phyloP scores from a whole-genome alignment of 2,797 vertebrate genomes.

The Sebastes trivittatus region DNA sequence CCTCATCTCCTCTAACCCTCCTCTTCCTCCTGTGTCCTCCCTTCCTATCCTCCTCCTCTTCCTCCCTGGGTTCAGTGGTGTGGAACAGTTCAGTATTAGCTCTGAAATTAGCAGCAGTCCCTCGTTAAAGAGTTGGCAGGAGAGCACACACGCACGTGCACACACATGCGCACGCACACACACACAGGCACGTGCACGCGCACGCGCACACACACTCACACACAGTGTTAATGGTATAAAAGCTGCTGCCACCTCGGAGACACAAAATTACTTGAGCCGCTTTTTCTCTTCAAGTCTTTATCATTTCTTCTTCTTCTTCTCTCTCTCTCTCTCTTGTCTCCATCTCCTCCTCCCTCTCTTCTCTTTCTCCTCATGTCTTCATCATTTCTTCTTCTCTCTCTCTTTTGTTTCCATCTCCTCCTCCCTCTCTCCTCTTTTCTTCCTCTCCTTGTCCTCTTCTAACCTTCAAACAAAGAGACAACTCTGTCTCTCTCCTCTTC shows the following conservation, averaged over 20 bases:
- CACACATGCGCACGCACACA: conserved; percentile 15
- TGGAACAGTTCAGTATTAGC: conserved; percentile 96
- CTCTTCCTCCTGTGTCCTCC: too few species aligned
- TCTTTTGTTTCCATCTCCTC: conserved; percentile 22
- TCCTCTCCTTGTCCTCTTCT: conserved; percentile 39
- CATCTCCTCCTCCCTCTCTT: conserved; percentile 14
- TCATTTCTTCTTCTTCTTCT: neutral
- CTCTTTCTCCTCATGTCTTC: neutral
- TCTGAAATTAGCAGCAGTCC: conserved; percentile 97
- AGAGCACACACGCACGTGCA: conserved; percentile 61
- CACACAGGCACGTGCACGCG: conserved; percentile 17
- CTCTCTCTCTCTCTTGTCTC: conserved; percentile 2
- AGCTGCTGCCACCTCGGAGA: conserved; percentile 84
- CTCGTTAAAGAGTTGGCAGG: conserved; percentile 93
- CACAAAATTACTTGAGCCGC: conserved; percentile 50
- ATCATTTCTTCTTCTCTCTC: neutral
- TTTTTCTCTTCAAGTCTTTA: conserved; percentile 4
- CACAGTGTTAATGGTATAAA: conserved; percentile 86
- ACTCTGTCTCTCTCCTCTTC: conserved; percentile 10
- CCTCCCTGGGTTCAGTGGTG: conserved; percentile 86
- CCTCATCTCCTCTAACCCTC: too few species aligned
- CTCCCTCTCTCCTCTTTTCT: neutral
- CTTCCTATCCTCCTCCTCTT: too few species aligned
- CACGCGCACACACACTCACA: neutral
- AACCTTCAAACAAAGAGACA: conserved; percentile 62